phyloP scores from a whole-genome alignment of 2,113 vertebrate species.

The Amphiprion ocellaris region DNA sequence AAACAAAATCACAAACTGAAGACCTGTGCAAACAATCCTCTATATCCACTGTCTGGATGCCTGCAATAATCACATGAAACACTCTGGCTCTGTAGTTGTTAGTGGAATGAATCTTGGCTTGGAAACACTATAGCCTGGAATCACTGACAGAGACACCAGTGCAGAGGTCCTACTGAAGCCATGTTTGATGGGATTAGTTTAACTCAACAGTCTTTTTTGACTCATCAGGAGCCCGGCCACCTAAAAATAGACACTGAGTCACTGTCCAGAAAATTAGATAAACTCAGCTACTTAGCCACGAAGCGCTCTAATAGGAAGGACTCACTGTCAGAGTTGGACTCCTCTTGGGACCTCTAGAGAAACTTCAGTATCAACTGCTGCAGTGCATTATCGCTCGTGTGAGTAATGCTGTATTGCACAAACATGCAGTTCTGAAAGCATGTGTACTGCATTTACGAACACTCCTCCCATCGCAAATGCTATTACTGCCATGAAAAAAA shows the following conservation, averaged over 20 bases:
- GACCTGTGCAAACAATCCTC: constrained; percentile 21
- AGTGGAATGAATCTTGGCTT: constrained; percentile 28
- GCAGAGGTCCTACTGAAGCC: constrained; percentile 32
- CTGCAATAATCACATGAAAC: constrained; percentile 30
- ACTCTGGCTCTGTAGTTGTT: constrained; percentile 23
- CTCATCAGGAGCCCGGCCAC: constrained; percentile 31
- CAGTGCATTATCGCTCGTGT: constrained; percentile 2
- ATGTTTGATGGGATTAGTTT: constrained; percentile 68
- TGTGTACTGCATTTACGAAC: not conserved
- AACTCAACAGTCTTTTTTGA: constrained; percentile 58
- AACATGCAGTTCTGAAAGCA: not conserved
- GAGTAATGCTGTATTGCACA: not conserved
- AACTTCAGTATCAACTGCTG: not conserved
- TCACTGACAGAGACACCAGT: constrained; percentile 32
- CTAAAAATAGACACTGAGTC: constrained; percentile 66
- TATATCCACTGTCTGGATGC: constrained; percentile 13
- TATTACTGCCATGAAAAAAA: not conserved
- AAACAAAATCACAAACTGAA: constrained; percentile 13
- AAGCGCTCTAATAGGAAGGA: constrained; percentile 18
- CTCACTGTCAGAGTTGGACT: constrained; percentile 21
- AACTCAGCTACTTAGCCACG: constrained; percentile 27
- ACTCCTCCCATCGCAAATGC: not conserved
- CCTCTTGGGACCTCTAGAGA: not conserved
- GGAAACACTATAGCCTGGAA: constrained; percentile 33
- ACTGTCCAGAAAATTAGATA: constrained; percentile 53